Evolutionary conservation across 53 echinoderm and acorn worm species (phyloP).

Genomic region (Stichopus horrens): DNA sequence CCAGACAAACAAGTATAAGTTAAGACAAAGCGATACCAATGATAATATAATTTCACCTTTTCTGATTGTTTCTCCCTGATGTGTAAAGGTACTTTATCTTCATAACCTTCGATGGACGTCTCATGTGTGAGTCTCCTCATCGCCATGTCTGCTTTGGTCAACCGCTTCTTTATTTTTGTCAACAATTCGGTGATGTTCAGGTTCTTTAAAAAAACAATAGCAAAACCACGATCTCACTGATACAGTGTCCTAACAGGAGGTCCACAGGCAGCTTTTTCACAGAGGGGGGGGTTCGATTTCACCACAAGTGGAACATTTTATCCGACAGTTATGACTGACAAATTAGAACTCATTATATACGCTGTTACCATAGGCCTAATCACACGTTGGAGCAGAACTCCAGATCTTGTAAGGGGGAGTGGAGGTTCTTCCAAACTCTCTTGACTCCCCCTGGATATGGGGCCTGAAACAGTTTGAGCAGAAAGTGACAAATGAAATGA

Average conservation of each 20-base stretch:
- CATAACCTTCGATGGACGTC: conserved; percentile 54
- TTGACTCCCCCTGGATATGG: too few species aligned
- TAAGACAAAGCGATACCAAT: too few species aligned
- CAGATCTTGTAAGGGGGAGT: too few species aligned
- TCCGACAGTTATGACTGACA: too few species aligned
- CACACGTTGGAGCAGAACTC: not conserved
- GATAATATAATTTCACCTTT: conserved; percentile 45
- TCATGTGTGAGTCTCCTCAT: conserved; percentile 53
- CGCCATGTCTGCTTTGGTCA: conserved; percentile 37
- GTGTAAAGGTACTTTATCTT: conserved; percentile 60
- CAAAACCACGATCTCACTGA: not conserved
- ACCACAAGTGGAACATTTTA: too few species aligned
- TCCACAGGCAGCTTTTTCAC: too few species aligned
- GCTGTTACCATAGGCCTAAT: too few species aligned
- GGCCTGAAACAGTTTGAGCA: too few species aligned
- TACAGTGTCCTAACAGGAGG: not conserved
- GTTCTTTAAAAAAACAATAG: not conserved
- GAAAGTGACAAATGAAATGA: too few species aligned
- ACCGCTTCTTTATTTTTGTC: not conserved
- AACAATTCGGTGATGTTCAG: not conserved
- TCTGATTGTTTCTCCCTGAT: conserved; percentile 54
- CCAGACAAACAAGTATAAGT: not conserved
- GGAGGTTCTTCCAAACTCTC: too few species aligned
- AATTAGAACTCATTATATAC: too few species aligned
- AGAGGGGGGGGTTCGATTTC: too few species aligned